Conservation (phyloP, 1,140 invertebrate genomes). For the Mya arenaria region DNA sequence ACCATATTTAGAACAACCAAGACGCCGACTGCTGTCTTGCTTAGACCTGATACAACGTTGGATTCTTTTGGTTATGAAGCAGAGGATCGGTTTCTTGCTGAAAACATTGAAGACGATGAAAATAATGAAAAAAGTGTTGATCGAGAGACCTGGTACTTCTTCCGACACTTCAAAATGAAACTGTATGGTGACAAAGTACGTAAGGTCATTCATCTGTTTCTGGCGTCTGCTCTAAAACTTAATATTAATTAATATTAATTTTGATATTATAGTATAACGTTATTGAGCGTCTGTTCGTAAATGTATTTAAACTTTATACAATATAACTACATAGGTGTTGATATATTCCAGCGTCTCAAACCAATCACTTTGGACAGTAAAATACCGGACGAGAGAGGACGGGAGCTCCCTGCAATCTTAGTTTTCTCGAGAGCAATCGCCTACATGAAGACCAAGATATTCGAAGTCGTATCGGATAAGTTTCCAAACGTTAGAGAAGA, state of each 20-base stretch:
- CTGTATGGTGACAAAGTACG: background rate
- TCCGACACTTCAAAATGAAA: background rate
- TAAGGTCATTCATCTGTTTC: background rate
- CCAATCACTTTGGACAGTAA: background rate
- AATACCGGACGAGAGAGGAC: constrained; percentile 18
- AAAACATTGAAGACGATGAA: background rate
- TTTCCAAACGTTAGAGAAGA: background rate
- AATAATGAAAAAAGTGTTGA: background rate
- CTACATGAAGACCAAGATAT: constrained; percentile 16
- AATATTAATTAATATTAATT: background rate
- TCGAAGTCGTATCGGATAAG: background rate
- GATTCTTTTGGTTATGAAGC: background rate
- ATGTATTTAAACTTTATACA: background rate
- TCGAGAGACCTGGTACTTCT: background rate
- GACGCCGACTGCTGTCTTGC: background rate
- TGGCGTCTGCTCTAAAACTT: background rate
- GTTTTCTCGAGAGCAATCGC: constrained; percentile 18
- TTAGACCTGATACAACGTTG: background rate
- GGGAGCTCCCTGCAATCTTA: background rate
- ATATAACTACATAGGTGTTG: background rate
- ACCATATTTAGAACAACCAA: background rate
- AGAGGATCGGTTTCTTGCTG: background rate
- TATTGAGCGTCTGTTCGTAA: background rate
- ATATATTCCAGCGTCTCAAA: background rate
- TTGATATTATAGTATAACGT: background rate